These are phyloP conservation scores for Bombus polaris DNA, from an alignment of 1,140 invertebrate species.

Conservation along the genomic window DNA sequence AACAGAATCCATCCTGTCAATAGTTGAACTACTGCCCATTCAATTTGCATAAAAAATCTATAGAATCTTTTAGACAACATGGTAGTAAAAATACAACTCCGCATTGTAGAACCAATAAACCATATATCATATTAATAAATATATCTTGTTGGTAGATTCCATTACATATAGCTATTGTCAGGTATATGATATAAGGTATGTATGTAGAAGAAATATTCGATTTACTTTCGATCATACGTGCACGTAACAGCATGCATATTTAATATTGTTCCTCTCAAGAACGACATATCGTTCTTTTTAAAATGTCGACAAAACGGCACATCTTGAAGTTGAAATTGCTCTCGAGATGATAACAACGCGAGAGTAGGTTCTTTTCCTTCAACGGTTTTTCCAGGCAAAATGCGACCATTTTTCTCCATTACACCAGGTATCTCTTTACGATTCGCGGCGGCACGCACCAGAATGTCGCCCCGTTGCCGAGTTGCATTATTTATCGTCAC, in stretches of 20 bases:
- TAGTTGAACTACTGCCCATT: no score
- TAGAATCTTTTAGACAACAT: no score
- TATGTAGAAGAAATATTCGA: no score
- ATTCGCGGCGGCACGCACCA: conserved; percentile 25
- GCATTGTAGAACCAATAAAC: no score
- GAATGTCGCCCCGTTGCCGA: conserved; percentile 1
- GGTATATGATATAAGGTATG: no score
- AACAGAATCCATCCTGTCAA: no score
- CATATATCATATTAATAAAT: no score
- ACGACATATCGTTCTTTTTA: neutral
- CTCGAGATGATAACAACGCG: neutral
- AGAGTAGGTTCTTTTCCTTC: neutral
- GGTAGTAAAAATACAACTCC: no score
- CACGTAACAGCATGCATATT: neutral
- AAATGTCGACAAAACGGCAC: neutral
- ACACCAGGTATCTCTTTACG: neutral
- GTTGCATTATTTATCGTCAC: conserved; percentile 37
- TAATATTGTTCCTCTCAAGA: no score
- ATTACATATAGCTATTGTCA: no score
- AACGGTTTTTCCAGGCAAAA: conserved; percentile 14
- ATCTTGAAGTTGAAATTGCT: neutral
- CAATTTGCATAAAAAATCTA: no score
- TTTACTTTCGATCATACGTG: neutral
- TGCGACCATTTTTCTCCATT: conserved; percentile 28
- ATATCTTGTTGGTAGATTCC: no score